Evolutionary conservation across 2,113 vertebrate species (phyloP).

Genomic region (Saguinus imperator): DNA sequence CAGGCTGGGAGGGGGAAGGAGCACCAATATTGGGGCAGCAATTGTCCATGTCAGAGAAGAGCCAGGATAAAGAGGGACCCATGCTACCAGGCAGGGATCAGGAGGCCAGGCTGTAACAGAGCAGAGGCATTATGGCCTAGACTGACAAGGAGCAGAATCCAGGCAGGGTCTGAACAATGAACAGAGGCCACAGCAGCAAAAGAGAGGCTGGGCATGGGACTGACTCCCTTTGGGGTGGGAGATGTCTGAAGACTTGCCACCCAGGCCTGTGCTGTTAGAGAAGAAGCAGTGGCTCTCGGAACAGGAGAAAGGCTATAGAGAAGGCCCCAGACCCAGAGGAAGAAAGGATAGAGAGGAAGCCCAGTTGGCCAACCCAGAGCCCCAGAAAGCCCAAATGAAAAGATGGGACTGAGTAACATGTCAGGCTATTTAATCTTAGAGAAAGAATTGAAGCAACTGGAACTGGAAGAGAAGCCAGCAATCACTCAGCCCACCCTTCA

Average conservation of each 20-base stretch:
- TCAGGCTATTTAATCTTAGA: not conserved
- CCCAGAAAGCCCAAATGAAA: rapidly evolving
- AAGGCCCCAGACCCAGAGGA: not conserved
- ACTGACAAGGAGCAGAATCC: not conserved
- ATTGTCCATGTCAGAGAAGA: not conserved
- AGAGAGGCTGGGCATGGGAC: not conserved
- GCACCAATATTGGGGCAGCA: not conserved
- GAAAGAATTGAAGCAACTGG: not conserved
- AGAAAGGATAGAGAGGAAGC: not conserved
- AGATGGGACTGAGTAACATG: not conserved
- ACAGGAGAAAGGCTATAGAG: not conserved
- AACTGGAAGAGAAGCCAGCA: not conserved
- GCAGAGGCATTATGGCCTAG: not conserved
- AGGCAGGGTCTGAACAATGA: not conserved
- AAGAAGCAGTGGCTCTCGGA: not conserved
- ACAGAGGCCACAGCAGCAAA: not conserved
- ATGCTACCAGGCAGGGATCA: not conserved
- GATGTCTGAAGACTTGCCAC: too few species aligned
- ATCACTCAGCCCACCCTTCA: too few species aligned
- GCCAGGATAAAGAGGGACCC: not conserved
- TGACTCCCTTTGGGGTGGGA: not conserved
- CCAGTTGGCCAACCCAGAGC: not conserved
- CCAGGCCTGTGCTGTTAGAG: not conserved
- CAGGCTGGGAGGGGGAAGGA: not conserved
- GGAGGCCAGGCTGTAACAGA: too few species aligned